phyloP scores from a whole-genome alignment of 2,888 invertebrate species.

The Euphydryas editha region DNA sequence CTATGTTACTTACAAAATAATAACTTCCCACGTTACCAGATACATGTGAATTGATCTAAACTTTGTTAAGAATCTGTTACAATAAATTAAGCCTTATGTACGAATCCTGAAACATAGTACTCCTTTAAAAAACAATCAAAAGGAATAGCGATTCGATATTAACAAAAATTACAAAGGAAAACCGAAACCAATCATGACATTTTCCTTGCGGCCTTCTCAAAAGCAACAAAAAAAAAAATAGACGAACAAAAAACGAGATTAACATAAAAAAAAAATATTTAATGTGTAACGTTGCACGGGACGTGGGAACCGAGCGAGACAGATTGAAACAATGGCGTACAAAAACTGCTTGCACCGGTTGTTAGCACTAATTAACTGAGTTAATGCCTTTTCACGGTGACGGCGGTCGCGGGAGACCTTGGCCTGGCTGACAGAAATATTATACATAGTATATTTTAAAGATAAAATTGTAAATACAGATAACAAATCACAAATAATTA shows the following conservation, averaged over 20 bases:
- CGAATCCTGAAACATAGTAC: not conserved
- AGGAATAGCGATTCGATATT: not conserved
- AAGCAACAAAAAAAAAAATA: slow-evolving; percentile 26
- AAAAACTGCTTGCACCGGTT: slow-evolving; percentile 62
- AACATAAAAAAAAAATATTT: slow-evolving; percentile 43
- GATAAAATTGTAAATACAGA: no score
- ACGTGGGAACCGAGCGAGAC: slow-evolving; percentile 60
- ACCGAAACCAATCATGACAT: not conserved
- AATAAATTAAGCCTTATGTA: not conserved
- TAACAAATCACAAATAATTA: no score
- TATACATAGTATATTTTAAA: not conserved
- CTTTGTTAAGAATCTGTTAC: no score
- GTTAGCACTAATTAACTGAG: slow-evolving; percentile 62
- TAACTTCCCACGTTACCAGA: no score
- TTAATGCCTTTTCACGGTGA: slow-evolving; percentile 38
- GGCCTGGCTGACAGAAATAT: slow-evolving; percentile 12
- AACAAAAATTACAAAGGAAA: not conserved
- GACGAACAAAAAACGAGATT: slow-evolving; percentile 37
- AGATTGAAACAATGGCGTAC: slow-evolving; percentile 57
- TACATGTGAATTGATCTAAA: not conserved
- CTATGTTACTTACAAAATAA: not conserved
- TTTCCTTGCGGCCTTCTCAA: slow-evolving; percentile 34
- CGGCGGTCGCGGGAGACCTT: slow-evolving; percentile 23
- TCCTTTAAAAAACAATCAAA: no score
- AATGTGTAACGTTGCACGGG: slow-evolving; percentile 46